Evolutionary conservation across 2,888 invertebrate species (phyloP), one percentile per base, ranked within the genome.

Genomic region (Trimorus sp.): DNA sequence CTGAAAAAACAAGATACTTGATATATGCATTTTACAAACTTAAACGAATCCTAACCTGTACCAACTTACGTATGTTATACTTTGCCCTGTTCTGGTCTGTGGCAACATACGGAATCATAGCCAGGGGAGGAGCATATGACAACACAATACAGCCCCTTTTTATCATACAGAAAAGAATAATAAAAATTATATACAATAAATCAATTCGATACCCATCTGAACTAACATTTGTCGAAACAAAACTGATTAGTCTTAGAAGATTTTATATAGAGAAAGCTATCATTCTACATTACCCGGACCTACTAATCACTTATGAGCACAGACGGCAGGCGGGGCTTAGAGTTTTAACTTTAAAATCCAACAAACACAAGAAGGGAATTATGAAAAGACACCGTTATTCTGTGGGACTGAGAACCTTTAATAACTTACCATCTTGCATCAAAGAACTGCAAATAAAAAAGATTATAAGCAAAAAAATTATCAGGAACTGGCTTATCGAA

Each of bases 21-120:
- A 59, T 38, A 16, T 40, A 15, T 42, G 11, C 42, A 11, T 62
- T 62, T 7, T 62, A 62, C 48, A 62, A 62, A 62, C 11, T 62
- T 0, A 45, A 36, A 16, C 7, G 5, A 9, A 48, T 62, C 1
- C n/a, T 62, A 9, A 26, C n/a, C 36, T 26, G 26, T 26, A 26
- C 26, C 26, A 26, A 26, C 26, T 26, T 26, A 26, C 26, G 26
- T 4, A 48, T 26, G 7, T 36, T 62, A 16, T 62, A 51, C 37
- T 51, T 45, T 51, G 36, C 63, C 2, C 36, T 63, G n/a, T 63
- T 63, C 37, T 63, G 51, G 51, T 63, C 63, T 6, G 11, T 51
- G 7, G 63, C 59, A 9, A 59, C 59, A 15, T 59, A 59, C 15
- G 59, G 59, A 7, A 59, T 59, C 3, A 15, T 59, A 42, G 49